phyloP scores from a whole-genome alignment of 2,113 vertebrate genomes.

The Nothocercus nigrocapillus region DNA sequence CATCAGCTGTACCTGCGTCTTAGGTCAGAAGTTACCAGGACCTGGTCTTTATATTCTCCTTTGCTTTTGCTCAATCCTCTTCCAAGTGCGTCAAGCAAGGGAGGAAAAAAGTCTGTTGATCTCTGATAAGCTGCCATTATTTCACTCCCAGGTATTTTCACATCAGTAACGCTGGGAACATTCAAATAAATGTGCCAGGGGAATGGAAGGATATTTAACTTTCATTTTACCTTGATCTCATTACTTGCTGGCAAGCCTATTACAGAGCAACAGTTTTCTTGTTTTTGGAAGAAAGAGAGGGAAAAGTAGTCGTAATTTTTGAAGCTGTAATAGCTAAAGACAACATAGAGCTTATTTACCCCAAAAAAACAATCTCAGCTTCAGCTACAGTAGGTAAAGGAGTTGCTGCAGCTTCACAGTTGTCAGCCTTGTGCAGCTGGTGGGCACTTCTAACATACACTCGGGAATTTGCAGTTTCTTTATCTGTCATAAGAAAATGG shows the following conservation, averaged over 20 bases:
- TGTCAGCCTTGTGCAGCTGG: conserved; percentile 44
- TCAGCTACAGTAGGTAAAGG: conserved; percentile 43
- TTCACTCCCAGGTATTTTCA: conserved; percentile 52
- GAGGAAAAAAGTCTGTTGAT: conserved; percentile 18
- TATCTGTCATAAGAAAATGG: conserved; percentile 19
- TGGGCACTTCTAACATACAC: conserved; percentile 24
- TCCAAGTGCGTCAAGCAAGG: conserved; percentile 1
- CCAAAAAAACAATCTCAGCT: conserved; percentile 52
- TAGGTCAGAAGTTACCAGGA: background rate
- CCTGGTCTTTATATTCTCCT: background rate
- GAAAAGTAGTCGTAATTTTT: conserved; percentile 61
- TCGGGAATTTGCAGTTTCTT: conserved; percentile 28
- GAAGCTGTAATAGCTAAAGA: conserved; percentile 56
- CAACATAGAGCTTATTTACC: conserved; percentile 68
- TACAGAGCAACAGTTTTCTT: conserved; percentile 53
- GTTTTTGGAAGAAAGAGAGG: conserved; percentile 71
- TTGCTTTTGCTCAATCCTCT: conserved; percentile 5
- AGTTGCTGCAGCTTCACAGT: conserved; percentile 35
- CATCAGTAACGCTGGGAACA: conserved; percentile 39
- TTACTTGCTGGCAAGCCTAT: conserved; percentile 69
- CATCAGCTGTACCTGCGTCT: background rate
- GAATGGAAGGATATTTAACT: conserved; percentile 67
- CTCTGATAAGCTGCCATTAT: background rate
- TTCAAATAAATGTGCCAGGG: conserved; percentile 56
- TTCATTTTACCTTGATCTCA: conserved; percentile 69